Evolutionary conservation across 2,113 vertebrate species (phyloP).

Genomic region (Grammomys surdaster): DNA sequence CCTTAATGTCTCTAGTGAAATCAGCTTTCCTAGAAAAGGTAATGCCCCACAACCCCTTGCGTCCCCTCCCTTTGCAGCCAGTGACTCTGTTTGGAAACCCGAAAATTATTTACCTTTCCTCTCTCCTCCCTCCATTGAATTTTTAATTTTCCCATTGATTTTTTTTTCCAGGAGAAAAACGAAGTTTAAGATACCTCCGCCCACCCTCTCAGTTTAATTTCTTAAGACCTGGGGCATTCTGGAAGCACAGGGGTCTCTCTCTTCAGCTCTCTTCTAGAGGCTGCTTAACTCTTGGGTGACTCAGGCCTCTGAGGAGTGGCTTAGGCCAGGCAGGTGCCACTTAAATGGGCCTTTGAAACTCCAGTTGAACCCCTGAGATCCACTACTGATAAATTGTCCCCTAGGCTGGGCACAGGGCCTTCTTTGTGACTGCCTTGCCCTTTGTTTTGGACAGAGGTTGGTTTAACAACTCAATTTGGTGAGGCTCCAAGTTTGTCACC

Average conservation of each 20-base stretch:
- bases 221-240: conserved; percentile 21
- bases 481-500: conserved; percentile 86
- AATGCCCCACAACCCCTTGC: not conserved
- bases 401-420: conserved; percentile 82
- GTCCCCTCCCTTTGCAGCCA: conserved; percentile 6
- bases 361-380: conserved; percentile 82
- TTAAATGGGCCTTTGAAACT: conserved; percentile 71
- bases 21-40: conserved; percentile 67
- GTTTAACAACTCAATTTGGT: conserved; percentile 85
- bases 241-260: not conserved
- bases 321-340: not conserved
- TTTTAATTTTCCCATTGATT: conserved; percentile 32
- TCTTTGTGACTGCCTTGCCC: conserved; percentile 83
- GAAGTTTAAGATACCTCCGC: conserved; percentile 57
- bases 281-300: not conserved
- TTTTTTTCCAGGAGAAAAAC: conserved; percentile 82
- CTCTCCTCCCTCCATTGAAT: conserved; percentile 11
- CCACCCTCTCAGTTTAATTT: conserved; percentile 35
- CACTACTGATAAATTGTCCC: conserved; percentile 16
- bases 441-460: conserved; percentile 80
- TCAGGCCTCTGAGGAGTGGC: conserved; percentile 6
- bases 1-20: conserved; percentile 65
- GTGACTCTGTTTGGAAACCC: conserved; percentile 63
- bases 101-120: conserved; percentile 38
- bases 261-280: not conserved